Evolutionary conservation across 2,797 vertebrate species (phyloP).

Genomic region (Huso huso): DNA sequence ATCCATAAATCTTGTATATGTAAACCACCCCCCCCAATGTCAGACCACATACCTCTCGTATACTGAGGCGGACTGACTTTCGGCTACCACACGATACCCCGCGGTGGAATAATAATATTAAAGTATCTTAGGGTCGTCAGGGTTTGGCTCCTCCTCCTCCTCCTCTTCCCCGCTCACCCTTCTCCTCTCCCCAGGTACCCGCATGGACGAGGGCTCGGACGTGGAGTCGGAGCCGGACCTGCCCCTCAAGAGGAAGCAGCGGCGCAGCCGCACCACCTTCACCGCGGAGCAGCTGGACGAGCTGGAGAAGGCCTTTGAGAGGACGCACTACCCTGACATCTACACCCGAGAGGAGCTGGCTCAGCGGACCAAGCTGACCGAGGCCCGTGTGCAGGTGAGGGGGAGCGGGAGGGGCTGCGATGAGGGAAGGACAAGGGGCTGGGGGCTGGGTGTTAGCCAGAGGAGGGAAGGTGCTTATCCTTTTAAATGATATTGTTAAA

Average conservation of each 20-base stretch:
- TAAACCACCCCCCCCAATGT: no score
- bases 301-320: constrained; percentile 94
- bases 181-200: constrained; percentile 61
- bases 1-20: no score
- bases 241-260: constrained; percentile 92
- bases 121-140: no score
- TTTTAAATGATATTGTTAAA: no score
- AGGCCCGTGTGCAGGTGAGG: constrained; percentile 90
- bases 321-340: constrained; percentile 97
- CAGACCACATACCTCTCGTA: no score
- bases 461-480: no score
- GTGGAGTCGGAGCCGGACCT: constrained; percentile 93
- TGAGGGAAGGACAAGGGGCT: background rate
- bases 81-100: no score
- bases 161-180: background rate
- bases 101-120: no score
- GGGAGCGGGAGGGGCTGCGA: background rate
- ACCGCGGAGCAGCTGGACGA: constrained; percentile 97
- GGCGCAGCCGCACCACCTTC: constrained; percentile 96
- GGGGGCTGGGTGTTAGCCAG: background rate
- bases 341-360: constrained; percentile 95
- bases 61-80: no score
- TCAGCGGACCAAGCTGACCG: constrained; percentile 93
- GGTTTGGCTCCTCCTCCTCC: constrained; percentile 24
- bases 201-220: constrained; percentile 87